Evolutionary conservation across 2,888 invertebrate species (phyloP).

Genomic region (Baccha elongata): DNA sequence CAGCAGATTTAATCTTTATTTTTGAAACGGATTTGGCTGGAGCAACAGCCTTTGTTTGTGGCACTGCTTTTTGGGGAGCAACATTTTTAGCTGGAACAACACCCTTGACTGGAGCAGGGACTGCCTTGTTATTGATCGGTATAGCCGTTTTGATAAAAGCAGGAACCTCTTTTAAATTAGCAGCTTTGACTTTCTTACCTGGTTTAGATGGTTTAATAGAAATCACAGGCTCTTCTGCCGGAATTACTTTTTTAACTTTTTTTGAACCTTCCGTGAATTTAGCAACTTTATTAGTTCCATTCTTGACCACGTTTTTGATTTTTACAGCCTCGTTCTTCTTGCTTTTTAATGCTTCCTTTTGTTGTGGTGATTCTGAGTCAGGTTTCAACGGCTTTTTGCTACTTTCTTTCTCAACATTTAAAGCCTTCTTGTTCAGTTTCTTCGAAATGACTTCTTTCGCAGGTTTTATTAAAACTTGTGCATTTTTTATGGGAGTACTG

Average conservation of each 20-base stretch:
- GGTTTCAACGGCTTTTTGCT: not conserved
- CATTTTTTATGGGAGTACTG: constrained; percentile 26
- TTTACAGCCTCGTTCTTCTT: not conserved
- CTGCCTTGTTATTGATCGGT: not conserved
- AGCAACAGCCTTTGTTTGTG: not conserved
- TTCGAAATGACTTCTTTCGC: not conserved
- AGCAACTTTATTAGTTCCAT: not conserved
- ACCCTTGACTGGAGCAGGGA: not conserved
- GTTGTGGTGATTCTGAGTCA: not conserved
- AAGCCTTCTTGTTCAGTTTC: not conserved
- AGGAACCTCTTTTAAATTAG: not conserved
- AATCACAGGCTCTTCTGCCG: not conserved
- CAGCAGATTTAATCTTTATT: not conserved
- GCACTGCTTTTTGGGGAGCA: too few species aligned
- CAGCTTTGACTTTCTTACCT: not conserved
- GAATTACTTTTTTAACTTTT: not conserved
- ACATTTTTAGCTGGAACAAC: too few species aligned
- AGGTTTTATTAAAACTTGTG: not conserved
- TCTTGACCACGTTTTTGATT: not conserved
- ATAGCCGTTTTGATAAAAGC: too few species aligned
- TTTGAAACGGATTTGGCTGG: not conserved
- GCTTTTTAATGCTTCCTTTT: not conserved
- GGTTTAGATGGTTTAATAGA: not conserved
- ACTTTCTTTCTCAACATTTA: not conserved
- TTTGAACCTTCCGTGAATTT: not conserved